These are phyloP conservation scores for Papilio dardanus DNA, from an alignment of 1,140 invertebrate genomes.

Conservation along the genomic window DNA sequence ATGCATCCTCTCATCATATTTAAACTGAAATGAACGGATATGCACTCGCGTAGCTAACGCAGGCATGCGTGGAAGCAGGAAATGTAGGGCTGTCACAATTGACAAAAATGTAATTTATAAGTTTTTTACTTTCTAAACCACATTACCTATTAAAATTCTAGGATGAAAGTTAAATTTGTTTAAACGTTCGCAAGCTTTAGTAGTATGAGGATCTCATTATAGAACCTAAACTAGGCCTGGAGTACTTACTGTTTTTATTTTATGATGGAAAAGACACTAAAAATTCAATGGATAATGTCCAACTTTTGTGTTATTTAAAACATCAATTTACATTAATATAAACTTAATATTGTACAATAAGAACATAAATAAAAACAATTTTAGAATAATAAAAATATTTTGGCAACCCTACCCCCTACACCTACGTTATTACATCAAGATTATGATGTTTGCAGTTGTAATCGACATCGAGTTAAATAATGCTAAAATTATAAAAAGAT, in stretches of 20 bases:
- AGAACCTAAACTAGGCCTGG: no score
- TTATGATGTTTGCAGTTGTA: conserved; percentile 7
- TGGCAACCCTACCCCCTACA: background rate
- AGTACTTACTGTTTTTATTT: no score
- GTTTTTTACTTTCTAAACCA: background rate
- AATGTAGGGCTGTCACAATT: background rate
- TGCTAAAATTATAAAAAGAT: background rate
- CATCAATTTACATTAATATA: background rate
- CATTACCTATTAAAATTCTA: no score
- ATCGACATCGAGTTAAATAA: background rate
- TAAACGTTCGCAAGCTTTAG: background rate
- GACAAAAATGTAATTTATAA: background rate
- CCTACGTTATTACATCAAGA: background rate
- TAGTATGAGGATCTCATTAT: background rate
- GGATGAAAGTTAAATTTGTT: background rate
- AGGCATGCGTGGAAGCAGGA: conserved; percentile 18
- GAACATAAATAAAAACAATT: background rate
- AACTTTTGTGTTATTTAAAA: background rate
- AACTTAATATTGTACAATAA: background rate
- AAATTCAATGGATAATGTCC: no score
- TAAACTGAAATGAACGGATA: conserved; percentile 25
- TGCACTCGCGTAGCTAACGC: conserved; percentile 7
- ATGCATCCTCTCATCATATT: conserved; percentile 5
- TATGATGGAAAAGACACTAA: no score
- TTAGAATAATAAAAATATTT: background rate